phyloP scores from a whole-genome alignment of 2,113 vertebrate species.

The Halcyon senegalensis region DNA sequence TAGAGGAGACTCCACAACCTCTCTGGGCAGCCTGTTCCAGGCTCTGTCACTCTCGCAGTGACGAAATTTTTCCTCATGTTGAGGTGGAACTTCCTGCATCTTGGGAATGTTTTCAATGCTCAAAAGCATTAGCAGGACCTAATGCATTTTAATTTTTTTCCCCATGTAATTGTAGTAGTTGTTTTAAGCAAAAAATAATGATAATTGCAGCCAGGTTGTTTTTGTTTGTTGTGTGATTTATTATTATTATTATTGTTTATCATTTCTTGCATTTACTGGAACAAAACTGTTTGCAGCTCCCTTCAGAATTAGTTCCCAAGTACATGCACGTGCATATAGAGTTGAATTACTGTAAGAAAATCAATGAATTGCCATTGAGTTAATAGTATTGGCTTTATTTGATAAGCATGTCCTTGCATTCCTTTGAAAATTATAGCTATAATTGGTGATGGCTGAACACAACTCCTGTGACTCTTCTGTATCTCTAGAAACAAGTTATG shows the following conservation, averaged over 20 bases:
- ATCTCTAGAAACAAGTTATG: background rate
- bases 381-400: background rate
- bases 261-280: background rate
- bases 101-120: background rate
- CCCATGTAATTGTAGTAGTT: background rate
- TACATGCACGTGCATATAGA: background rate
- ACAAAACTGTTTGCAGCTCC: background rate
- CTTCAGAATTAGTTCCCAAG: background rate
- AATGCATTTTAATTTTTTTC: background rate
- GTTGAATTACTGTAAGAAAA: background rate
- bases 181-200: background rate
- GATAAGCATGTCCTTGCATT: background rate
- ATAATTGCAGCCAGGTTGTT: background rate
- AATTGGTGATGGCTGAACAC: background rate
- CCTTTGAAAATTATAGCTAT: background rate
- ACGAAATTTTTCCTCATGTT: no score
- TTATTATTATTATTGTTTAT: no score
- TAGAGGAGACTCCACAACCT: no score
- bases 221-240: background rate
- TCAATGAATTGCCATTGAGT: background rate
- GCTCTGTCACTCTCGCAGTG: no score
- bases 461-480: background rate
- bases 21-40: no score
- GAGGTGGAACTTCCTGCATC: background rate
- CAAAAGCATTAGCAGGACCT: background rate